Evolutionary conservation across 2,797 vertebrate species (phyloP).

Genomic region (Dendrocincla tyrannina): DNA sequence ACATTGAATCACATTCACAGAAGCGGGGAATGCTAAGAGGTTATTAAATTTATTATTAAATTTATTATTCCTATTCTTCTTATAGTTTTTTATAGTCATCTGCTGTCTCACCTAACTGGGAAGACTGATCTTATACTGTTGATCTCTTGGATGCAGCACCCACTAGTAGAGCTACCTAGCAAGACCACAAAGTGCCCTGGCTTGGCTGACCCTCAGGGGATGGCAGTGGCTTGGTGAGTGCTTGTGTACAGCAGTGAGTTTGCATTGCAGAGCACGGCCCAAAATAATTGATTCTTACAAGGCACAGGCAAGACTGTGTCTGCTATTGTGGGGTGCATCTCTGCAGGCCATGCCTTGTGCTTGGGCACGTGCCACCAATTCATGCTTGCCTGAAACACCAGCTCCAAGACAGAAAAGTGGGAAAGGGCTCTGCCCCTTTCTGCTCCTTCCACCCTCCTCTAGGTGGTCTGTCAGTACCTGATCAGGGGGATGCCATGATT

Average conservation of each 20-base stretch:
- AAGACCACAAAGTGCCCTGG: background rate
- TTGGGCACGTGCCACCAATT: background rate
- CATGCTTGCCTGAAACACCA: background rate
- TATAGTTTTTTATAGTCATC: background rate
- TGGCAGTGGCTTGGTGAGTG: background rate
- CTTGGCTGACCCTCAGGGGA: background rate
- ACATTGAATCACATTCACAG: slow-evolving; percentile 52
- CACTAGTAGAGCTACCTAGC: background rate
- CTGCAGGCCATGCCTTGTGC: background rate
- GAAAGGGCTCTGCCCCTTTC: background rate
- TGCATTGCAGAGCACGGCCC: rapidly evolving
- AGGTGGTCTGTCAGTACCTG: background rate
- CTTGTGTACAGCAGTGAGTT: background rate
- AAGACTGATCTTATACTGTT: background rate
- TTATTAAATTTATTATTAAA: background rate
- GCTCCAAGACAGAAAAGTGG: background rate
- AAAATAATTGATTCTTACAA: rapidly evolving
- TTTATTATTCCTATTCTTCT: background rate
- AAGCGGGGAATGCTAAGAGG: background rate
- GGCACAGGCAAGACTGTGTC: background rate
- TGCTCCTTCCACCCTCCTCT: background rate
- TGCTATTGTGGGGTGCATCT: background rate
- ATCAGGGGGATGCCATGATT: background rate
- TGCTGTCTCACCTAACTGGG: background rate
- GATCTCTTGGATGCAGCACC: background rate